Evolutionary conservation across 2,797 vertebrate species (phyloP).

Genomic region (Ispidina picta): DNA sequence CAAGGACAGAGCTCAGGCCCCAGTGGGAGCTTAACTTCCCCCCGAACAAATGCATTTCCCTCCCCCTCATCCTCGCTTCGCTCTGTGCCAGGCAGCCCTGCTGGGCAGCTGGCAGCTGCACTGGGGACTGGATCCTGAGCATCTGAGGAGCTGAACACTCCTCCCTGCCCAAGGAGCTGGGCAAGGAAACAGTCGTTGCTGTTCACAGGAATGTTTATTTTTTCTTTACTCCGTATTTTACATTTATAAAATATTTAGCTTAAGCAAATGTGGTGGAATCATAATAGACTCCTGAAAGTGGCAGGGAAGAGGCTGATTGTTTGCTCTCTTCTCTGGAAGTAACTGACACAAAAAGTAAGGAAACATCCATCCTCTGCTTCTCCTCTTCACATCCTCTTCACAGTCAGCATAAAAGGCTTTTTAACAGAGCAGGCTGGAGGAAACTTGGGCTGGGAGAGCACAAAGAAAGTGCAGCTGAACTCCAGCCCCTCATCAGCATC

Average conservation of each 20-base stretch:
- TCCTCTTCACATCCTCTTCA: neutral
- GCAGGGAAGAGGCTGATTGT: neutral
- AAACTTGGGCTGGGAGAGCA: neutral
- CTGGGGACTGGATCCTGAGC: neutral
- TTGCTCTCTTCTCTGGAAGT: constrained; percentile 11
- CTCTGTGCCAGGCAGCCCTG: neutral
- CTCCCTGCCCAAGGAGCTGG: neutral
- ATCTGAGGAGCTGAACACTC: neutral
- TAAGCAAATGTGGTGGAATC: neutral
- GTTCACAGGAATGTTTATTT: neutral
- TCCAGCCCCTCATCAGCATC: neutral
- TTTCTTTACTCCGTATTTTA: neutral
- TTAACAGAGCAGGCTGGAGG: rapidly evolving
- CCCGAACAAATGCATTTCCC: neutral
- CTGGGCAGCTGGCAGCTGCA: neutral
- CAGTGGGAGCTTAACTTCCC: neutral
- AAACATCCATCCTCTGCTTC: neutral
- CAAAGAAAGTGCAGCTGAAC: rapidly evolving
- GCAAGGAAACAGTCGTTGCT: neutral
- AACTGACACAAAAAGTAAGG: neutral
- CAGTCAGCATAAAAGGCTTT: neutral
- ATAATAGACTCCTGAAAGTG: neutral
- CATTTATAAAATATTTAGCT: constrained; percentile 36
- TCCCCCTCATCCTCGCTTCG: neutral
- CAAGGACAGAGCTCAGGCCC: constrained; percentile 2